Evolutionary conservation across 1,140 invertebrate genomes (phyloP).

Genomic region (Camponotus vicinus): DNA sequence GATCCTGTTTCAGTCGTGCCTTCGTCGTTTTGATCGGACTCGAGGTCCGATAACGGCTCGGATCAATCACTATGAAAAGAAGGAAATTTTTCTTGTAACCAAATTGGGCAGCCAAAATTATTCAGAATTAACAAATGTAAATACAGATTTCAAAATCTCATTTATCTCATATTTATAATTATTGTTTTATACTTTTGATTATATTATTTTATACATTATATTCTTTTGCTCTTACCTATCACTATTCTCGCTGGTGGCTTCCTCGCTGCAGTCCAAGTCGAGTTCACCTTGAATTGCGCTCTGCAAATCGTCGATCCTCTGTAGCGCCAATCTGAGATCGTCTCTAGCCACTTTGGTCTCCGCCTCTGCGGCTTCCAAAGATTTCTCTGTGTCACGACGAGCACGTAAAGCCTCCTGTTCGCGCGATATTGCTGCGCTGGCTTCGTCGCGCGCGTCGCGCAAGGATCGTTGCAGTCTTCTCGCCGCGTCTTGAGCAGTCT

Average conservation of each 20-base stretch:
- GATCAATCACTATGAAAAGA: conserved; percentile 82
- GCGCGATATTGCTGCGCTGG: conserved; percentile 88
- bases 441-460: conserved; percentile 92
- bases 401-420: conserved; percentile 91
- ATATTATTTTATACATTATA: conserved; percentile 5
- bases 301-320: conserved; percentile 94
- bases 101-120: not conserved
- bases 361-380: conserved; percentile 89
- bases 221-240: conserved; percentile 85
- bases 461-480: conserved; percentile 90
- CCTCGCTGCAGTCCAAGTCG: conserved; percentile 87
- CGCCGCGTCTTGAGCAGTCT: conserved; percentile 91
- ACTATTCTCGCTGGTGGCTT: conserved; percentile 88
- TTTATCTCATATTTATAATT: not conserved
- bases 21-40: conserved; percentile 77
- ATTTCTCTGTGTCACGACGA: conserved; percentile 90
- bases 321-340: conserved; percentile 93
- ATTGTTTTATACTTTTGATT: conserved; percentile 7
- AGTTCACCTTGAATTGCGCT: conserved; percentile 93
- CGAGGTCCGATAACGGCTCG: conserved; percentile 78
- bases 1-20: conserved; percentile 58
- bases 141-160: not conserved
- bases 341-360: conserved; percentile 89
- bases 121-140: not conserved
- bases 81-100: not conserved